Evolutionary conservation across 2,888 invertebrate genomes (phyloP).

Genomic region (Orthonevra nobilis): DNA sequence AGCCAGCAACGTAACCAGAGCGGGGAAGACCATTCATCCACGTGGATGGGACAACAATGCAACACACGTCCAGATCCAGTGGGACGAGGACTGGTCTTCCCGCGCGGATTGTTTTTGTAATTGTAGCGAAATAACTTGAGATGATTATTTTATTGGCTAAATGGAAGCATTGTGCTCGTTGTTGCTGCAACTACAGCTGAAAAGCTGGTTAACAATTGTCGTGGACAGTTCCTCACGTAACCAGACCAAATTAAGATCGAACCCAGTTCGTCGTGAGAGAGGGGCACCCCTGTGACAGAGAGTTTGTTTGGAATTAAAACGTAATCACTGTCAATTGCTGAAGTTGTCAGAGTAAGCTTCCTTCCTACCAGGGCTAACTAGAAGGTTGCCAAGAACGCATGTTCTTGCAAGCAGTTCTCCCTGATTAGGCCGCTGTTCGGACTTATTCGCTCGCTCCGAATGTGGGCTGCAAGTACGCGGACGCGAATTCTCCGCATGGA

Average conservation of each 20-base stretch:
- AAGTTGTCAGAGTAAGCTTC: conserved; percentile 36
- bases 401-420: conserved; percentile 49
- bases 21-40: no score
- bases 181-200: no score
- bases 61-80: neutral
- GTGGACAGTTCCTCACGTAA: conserved; percentile 53
- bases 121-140: conserved; percentile 60
- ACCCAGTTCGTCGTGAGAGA: conserved; percentile 28
- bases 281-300: no score
- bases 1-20: conserved; percentile 61
- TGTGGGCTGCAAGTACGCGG: conserved; percentile 44
- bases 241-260: conserved; percentile 63
- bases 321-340: conserved; percentile 63
- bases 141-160: conserved; percentile 67
- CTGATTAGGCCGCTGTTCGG: conserved; percentile 55
- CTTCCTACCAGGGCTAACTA: conserved; percentile 43
- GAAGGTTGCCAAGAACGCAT: conserved; percentile 43
- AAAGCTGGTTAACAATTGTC: conserved; percentile 61
- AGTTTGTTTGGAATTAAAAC: conserved; percentile 45
- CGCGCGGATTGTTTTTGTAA: conserved; percentile 32
- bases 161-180: conserved; percentile 52
- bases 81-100: conserved; percentile 41
- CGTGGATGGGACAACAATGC: conserved; percentile 28
- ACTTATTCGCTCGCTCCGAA: conserved; percentile 26
- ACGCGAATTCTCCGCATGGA: conserved; percentile 21